Conservation (phyloP, 2,113 vertebrate species). For the Laterallus jamaicensis region DNA sequence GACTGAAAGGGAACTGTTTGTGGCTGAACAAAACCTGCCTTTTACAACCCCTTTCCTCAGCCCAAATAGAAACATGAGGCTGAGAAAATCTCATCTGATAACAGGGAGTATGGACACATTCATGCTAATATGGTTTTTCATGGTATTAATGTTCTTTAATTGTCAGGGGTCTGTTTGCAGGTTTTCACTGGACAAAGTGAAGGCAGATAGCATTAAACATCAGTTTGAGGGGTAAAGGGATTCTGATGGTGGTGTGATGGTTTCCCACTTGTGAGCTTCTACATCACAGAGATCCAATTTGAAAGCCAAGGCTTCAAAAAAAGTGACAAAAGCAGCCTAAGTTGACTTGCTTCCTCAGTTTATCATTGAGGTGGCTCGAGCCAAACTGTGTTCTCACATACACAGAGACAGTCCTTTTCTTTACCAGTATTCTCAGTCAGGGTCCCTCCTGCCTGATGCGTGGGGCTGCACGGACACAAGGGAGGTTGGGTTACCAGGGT, state of each 20-base stretch:
- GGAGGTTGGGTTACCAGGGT: not conserved
- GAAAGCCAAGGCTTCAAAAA: not conserved
- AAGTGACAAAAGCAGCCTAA: not conserved
- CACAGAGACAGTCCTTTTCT: not conserved
- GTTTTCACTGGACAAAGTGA: not conserved
- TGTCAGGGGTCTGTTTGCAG: not conserved
- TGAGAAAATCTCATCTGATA: constrained; percentile 32
- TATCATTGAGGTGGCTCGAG: not conserved
- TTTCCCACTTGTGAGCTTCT: not conserved
- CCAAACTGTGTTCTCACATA: not conserved
- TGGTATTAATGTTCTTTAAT: not conserved
- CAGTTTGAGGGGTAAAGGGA: not conserved
- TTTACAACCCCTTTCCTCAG: constrained; percentile 23
- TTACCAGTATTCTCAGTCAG: not conserved
- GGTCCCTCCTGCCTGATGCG: not conserved
- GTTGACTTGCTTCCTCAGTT: not conserved
- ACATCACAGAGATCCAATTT: not conserved
- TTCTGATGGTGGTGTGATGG: not conserved
- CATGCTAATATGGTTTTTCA: not conserved
- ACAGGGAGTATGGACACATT: not conserved
- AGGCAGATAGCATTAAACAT: not conserved
- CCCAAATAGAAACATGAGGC: constrained; percentile 37
- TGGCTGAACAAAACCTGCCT: constrained; percentile 45
- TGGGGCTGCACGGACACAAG: not conserved
- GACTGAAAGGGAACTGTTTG: constrained; percentile 28